Evolutionary conservation across 2,113 vertebrate species (phyloP).

Genomic region (Todiramphus chloris): DNA sequence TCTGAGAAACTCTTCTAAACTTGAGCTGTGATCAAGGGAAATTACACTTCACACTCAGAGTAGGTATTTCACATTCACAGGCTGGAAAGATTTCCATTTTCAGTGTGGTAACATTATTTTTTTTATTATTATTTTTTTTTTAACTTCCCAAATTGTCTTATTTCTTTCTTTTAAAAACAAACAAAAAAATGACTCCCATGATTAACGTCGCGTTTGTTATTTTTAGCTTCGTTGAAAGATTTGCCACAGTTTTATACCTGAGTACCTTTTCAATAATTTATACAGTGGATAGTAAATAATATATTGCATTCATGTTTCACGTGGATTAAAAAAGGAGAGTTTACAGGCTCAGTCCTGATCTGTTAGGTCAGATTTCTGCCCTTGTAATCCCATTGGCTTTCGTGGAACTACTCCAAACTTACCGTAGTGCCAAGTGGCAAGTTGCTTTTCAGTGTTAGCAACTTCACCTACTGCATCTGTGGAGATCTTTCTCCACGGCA

Average conservation of each 20-base stretch:
- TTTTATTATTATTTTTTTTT: background rate
- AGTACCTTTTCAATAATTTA: slow-evolving; percentile 67
- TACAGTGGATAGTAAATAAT: slow-evolving; percentile 70
- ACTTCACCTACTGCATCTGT: background rate
- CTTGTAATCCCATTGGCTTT: background rate
- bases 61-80: background rate
- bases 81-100: slow-evolving; percentile 14
- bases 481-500: background rate
- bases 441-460: slow-evolving; percentile 4
- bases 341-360: background rate
- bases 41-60: background rate
- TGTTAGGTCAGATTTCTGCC: background rate
- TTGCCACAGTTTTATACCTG: slow-evolving; percentile 55
- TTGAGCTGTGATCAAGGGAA: background rate
- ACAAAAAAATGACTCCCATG: background rate
- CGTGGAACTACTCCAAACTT: background rate
- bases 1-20: background rate
- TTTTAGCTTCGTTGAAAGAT: slow-evolving; percentile 41
- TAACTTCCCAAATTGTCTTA: background rate
- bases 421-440: background rate
- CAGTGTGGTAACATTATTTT: background rate
- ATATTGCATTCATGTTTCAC: slow-evolving; percentile 61
- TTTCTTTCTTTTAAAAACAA: background rate
- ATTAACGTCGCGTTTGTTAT: slow-evolving; percentile 56
- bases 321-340: background rate